These are phyloP conservation scores for Sclerurus mexicanus DNA, from an alignment of 2,113 vertebrate genomes.

Conservation along the genomic window DNA sequence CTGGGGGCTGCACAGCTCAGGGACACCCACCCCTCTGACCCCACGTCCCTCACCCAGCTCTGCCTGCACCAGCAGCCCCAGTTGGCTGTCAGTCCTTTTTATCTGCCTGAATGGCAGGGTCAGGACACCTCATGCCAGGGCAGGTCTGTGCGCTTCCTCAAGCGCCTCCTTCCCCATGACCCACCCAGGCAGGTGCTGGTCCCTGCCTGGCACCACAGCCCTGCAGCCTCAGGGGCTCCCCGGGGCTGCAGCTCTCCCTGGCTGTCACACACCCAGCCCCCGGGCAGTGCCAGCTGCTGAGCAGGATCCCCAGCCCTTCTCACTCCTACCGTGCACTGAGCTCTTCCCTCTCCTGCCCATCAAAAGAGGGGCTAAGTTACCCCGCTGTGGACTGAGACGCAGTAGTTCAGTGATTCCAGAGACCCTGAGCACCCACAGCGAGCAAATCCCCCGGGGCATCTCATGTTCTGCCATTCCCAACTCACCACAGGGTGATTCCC, in stretches of 20 bases:
- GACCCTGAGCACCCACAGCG: background rate
- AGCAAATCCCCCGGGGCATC: background rate
- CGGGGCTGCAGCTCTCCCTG: background rate
- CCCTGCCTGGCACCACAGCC: fast-evolving
- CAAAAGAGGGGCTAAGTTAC: background rate
- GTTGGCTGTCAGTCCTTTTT: background rate
- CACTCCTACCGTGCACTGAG: background rate
- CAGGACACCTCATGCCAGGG: background rate
- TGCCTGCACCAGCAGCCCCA: background rate
- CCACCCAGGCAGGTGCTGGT: too few species aligned
- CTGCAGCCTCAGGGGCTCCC: background rate
- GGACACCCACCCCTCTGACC: background rate
- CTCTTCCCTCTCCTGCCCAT: background rate
- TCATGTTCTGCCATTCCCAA: background rate
- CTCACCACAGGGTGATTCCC: background rate
- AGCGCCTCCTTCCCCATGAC: background rate
- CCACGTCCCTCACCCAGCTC: background rate
- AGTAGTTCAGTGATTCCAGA: background rate
- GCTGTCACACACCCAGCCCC: background rate
- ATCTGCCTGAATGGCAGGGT: background rate
- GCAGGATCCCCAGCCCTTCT: background rate
- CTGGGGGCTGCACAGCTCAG: background rate
- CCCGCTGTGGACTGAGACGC: background rate
- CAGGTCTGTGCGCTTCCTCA: fast-evolving
- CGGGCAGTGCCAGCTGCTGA: background rate